Percentiles rank a stretch among this genome's conserved stretches.
phyloP scores from a whole-genome alignment of 2,113 vertebrate species.

The Struthidea cinerea region DNA sequence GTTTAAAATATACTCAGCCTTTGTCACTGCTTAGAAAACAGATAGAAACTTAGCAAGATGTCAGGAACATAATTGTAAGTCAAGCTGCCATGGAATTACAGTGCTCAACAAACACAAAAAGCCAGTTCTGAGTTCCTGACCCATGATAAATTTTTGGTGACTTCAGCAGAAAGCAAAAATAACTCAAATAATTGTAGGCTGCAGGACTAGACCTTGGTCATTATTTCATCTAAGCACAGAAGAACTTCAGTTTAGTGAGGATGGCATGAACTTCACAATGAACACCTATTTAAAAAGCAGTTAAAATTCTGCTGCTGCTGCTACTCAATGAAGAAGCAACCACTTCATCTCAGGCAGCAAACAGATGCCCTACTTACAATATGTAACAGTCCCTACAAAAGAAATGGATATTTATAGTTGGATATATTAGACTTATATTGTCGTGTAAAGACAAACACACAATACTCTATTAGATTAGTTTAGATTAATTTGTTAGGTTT shows the following conservation, averaged over 20 bases:
- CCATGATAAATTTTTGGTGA: not conserved
- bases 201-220: not conserved
- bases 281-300: not conserved
- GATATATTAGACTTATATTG: not conserved
- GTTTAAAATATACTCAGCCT: slow-evolving; percentile 9
- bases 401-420: not conserved
- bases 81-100: not conserved
- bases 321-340: not conserved
- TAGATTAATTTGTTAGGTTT: not conserved
- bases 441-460: not conserved
- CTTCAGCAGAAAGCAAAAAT: not conserved
- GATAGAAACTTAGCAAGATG: not conserved
- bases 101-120: not conserved
- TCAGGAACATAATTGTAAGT: slow-evolving; percentile 3
- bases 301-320: not conserved
- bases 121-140: not conserved
- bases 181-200: not conserved
- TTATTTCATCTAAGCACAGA: not conserved
- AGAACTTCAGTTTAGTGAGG: not conserved
- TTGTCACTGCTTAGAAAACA: not conserved
- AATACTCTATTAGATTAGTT: not conserved
- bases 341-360: not conserved
- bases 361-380: not conserved
- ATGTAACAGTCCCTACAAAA: not conserved
- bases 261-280: not conserved